A percentile compares a stretch with the other conserved stretches of the same genome.
Conservation (phyloP, 2,797 vertebrate genomes). For the Bovichtus variegatus region DNA sequence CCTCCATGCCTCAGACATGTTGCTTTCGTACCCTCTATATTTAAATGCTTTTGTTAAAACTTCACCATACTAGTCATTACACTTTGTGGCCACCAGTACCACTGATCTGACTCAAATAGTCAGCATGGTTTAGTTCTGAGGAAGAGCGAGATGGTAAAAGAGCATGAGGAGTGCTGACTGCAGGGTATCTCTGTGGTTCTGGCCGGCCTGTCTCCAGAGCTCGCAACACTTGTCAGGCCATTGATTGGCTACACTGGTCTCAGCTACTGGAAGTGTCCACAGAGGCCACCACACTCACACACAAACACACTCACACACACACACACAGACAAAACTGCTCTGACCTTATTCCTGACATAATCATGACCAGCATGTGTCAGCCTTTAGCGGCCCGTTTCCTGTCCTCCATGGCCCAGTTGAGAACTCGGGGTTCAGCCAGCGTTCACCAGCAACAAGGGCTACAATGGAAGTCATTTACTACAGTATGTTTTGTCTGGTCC, state of each 20-base stretch:
- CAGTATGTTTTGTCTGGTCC: constrained; percentile 16
- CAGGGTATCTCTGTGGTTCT: constrained; percentile 43
- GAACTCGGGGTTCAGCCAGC: constrained; percentile 40
- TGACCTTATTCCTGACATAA: constrained; percentile 70
- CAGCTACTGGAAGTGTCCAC: constrained; percentile 68
- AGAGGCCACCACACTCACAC: constrained; percentile 56
- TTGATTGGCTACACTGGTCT: constrained; percentile 74
- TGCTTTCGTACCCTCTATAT: not conserved
- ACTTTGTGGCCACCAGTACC: not conserved
- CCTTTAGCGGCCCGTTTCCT: constrained; percentile 23
- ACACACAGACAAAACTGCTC: constrained; percentile 36
- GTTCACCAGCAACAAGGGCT: constrained; percentile 21
- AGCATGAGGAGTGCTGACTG: constrained; percentile 63
- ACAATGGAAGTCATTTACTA: not conserved
- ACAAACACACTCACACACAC: constrained; percentile 21
- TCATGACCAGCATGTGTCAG: constrained; percentile 61
- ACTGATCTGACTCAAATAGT: constrained; percentile 11
- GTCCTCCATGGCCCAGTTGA: constrained; percentile 47
- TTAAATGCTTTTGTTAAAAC: not conserved
- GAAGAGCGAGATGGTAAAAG: constrained; percentile 16
- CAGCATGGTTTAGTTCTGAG: constrained; percentile 11
- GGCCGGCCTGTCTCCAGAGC: constrained; percentile 66
- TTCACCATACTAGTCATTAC: not conserved
- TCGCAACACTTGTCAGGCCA: constrained; percentile 66
- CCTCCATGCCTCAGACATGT: not conserved